Percentiles rank a stretch among this genome's conserved stretches.
Conservation (phyloP, 2,888 invertebrate genomes). For the Oscheius myriophilus region DNA sequence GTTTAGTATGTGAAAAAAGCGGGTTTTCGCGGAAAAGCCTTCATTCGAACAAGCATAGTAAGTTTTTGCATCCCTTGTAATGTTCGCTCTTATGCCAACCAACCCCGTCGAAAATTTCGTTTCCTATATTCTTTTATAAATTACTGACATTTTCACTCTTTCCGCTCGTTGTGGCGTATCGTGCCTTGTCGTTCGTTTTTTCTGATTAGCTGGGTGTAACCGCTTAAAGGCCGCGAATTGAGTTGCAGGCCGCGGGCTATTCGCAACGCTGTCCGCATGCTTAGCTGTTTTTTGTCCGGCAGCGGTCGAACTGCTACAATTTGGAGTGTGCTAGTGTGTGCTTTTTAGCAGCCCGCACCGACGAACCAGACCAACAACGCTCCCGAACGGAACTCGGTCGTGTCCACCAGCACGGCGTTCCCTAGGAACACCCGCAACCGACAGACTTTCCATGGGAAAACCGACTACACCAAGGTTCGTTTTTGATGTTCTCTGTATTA, state of each 20-base stretch:
- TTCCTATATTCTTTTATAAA: conserved; percentile 1
- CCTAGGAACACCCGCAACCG: conserved; percentile 67
- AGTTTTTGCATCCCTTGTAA: conserved; percentile 32
- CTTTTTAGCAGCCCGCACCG: conserved; percentile 28
- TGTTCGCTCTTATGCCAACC: conserved; percentile 4
- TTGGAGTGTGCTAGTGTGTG: conserved; percentile 29
- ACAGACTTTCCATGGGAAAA: conserved; percentile 71
- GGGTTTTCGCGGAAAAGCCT: conserved; percentile 49
- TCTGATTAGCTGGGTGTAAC: conserved; percentile 24
- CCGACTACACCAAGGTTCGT: conserved; percentile 66
- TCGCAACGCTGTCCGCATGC: conserved; percentile 7
- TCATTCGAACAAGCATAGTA: conserved; percentile 38
- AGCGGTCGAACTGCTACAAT: conserved; percentile 13
- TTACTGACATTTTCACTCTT: conserved; percentile 18
- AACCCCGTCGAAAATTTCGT: conserved; percentile 1
- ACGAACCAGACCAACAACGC: conserved; percentile 18
- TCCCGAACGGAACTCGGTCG: conserved; percentile 11
- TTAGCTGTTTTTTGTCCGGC: conserved; percentile 13
- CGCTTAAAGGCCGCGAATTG: too few species aligned
- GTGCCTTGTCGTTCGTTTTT: conserved; percentile 11
- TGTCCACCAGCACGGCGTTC: conserved; percentile 43
- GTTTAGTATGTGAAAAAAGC: conserved; percentile 42
- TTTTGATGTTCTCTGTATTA: conserved; percentile 32
- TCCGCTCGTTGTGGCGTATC: conserved; percentile 25
- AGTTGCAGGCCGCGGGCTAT: too few species aligned